Base-by-base conservation (phyloP, 2,888 invertebrate species). In the Linnaemya vulpina region DNA sequence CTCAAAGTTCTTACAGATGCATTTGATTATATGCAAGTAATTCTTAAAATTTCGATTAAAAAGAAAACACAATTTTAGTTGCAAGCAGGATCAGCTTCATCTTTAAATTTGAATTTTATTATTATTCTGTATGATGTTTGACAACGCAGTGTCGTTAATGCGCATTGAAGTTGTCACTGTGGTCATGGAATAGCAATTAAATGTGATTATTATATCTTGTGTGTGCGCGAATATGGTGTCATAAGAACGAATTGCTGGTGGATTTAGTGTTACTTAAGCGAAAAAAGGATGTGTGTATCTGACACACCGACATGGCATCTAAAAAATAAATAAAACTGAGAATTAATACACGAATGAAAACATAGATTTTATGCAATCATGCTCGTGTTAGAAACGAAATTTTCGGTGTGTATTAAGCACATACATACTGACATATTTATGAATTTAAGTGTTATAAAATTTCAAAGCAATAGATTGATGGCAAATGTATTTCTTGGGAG, bases 101-200 rank as follows among this genome's bases (percentile, higher is more conserved):
- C 15, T 20, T 7, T 15, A 30, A 46, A 43, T 20, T 30, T 55
- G 25, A 51, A 51, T 15, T 55, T 58, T 68, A 60, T 40, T 9
- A 25, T 20, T 40, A 49, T 60, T 38, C 38, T 67, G 40, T 25
- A 68, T 60, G 60, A 60, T 11, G 20, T 77, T 68, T 60, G 60
- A 40, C 49, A 60, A 17, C 17, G 10, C 1, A 67, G 25, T 68
- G 49, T 68, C 55, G 13, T 49, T 77, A 38, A 77, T 77, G 38
- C 60, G 10, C 58, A 38, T 51, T 68, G 40, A 22, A 60, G 25
- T 60, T 68, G 68, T 77, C 68, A 51, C 13, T 68, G 22, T 46
- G 3, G 15, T 58, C 22, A 49, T 58, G 17, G 4, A 53, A 25
- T 17, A 35, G n/a, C 20, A 22, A 67, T 76, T 17, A 62, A 43